These are phyloP conservation scores for Coleophora flavipennella DNA, from an alignment of 2,888 invertebrate genomes.

Conservation along the genomic window DNA sequence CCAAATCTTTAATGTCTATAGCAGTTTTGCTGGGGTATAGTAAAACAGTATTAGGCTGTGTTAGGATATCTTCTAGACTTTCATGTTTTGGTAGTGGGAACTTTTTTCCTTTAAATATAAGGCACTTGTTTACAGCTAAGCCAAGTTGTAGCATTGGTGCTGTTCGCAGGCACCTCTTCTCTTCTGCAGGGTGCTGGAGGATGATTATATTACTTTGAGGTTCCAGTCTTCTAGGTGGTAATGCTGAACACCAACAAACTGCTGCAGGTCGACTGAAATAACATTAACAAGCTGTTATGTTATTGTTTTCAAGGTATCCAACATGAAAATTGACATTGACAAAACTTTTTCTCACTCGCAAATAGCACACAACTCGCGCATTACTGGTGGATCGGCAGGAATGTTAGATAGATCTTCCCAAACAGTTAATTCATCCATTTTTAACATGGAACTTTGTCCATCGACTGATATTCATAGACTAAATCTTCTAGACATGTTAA, in stretches of 20 bases:
- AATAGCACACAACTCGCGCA: slow-evolving; percentile 78
- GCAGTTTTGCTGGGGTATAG: slow-evolving; percentile 87
- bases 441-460: too few species aligned
- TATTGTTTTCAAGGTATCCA: background rate
- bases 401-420: slow-evolving; percentile 83
- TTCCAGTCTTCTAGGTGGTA: slow-evolving; percentile 79
- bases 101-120: slow-evolving; percentile 85
- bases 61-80: slow-evolving; percentile 77
- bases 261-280: slow-evolving; percentile 81
- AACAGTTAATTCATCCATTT: slow-evolving; percentile 58
- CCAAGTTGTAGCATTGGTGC: slow-evolving; percentile 90
- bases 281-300: slow-evolving; percentile 2
- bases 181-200: slow-evolving; percentile 95
- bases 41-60: slow-evolving; percentile 78
- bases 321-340: too few species aligned
- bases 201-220: slow-evolving; percentile 83
- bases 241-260: slow-evolving; percentile 92
- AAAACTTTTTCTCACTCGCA: slow-evolving; percentile 76
- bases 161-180: slow-evolving; percentile 89
- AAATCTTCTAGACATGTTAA: too few species aligned
- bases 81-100: slow-evolving; percentile 81
- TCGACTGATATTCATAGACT: too few species aligned
- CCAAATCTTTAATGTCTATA: slow-evolving; percentile 74
- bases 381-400: slow-evolving; percentile 82
- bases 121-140: slow-evolving; percentile 81